Base-by-base conservation (phyloP, 2,113 vertebrate genomes). In the Zosterops lateralis region DNA sequence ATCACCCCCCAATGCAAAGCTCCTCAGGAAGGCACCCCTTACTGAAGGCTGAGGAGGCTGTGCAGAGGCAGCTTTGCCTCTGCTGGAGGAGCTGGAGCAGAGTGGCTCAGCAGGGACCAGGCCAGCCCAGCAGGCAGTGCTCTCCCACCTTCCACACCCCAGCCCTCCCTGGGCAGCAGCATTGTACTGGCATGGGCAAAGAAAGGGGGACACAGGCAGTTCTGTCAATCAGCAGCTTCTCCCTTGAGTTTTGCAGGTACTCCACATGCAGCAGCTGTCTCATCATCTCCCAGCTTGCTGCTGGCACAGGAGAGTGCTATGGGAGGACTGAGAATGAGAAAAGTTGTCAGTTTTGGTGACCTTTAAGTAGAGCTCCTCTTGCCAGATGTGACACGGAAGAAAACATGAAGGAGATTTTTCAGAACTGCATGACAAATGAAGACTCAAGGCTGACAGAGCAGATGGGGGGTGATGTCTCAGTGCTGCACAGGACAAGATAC, bases 361-460 rank as follows among this genome's bases (percentile, higher is more conserved):
- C 84, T 94, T 91, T 81, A 94, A 68, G 58, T 44, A 84, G 20
- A 57, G 68, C 25, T 60, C 38, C 18, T 81, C 91, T 72, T 57
- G 57, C 84, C 78, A 81, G 76, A 64, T 62, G 62, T 75, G 77
- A 64, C 44, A 57, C 1, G 10, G 61, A 86, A 90, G 70, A 90
- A 84, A 90, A 65, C 19, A 68, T 2, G 66, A 86, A 86, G 65
- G 57, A 74, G 15, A 12, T 45, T 90, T 86, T 74, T 38, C 42
- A 34, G 58, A 71, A 75, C 65, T 9, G 12, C 22, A 14, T 47
- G 60, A 86, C 64, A 90, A 84, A 67, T 45, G 53, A 93, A 73
- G 44, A 45, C 42, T 78, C 36, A 3, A 26, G 79, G 70, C 51
- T 66, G 60, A 57, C 81, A 82, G 73, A 74, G 68, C 65, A 89